Percentiles rank a stretch among this genome's conserved stretches.
Evolutionary conservation across 2,888 invertebrate genomes (phyloP).

Genomic region (Drosophila paranaensis): DNA sequence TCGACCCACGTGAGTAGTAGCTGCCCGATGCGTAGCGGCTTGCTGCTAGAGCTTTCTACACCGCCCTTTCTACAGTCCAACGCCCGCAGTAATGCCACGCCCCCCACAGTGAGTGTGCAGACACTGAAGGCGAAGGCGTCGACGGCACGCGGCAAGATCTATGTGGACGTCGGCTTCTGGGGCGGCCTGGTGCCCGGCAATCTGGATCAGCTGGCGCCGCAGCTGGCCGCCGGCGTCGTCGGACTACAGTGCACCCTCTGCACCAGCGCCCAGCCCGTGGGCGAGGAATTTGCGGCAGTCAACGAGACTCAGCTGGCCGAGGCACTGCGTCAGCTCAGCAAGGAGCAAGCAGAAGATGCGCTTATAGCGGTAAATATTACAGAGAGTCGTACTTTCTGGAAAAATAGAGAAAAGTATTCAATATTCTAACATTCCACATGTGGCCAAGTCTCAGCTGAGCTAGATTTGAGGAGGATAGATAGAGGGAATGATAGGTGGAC

Average conservation of each 20-base stretch:
- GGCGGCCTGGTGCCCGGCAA: slow-evolving; percentile 91
- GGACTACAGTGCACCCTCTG: slow-evolving; percentile 91
- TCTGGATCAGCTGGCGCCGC: slow-evolving; percentile 85
- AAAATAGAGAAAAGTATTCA: neutral
- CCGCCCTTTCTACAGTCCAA: slow-evolving; percentile 13
- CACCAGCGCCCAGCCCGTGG: slow-evolving; percentile 87
- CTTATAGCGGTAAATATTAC: slow-evolving; percentile 87
- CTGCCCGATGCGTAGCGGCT: neutral
- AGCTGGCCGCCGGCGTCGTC: slow-evolving; percentile 89
- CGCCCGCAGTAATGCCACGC: slow-evolving; percentile 88
- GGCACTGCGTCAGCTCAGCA: slow-evolving; percentile 87
- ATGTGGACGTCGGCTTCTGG: slow-evolving; percentile 91
- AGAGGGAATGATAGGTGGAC: neutral
- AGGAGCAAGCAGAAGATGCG: slow-evolving; percentile 87
- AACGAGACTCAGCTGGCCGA: slow-evolving; percentile 86
- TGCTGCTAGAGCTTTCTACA: neutral
- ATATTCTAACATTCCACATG: neutral
- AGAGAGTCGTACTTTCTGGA: neutral
- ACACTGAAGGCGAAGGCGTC: slow-evolving; percentile 87
- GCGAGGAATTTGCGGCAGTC: slow-evolving; percentile 88
- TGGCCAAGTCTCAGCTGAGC: too few relatives aligned
- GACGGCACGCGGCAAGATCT: slow-evolving; percentile 87
- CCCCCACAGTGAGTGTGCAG: slow-evolving; percentile 88
- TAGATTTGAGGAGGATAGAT: too few relatives aligned
- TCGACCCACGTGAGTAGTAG: slow-evolving; percentile 87